Evolutionary conservation across 2,797 vertebrate species (phyloP).

Genomic region (Podarcis siculus): DNA sequence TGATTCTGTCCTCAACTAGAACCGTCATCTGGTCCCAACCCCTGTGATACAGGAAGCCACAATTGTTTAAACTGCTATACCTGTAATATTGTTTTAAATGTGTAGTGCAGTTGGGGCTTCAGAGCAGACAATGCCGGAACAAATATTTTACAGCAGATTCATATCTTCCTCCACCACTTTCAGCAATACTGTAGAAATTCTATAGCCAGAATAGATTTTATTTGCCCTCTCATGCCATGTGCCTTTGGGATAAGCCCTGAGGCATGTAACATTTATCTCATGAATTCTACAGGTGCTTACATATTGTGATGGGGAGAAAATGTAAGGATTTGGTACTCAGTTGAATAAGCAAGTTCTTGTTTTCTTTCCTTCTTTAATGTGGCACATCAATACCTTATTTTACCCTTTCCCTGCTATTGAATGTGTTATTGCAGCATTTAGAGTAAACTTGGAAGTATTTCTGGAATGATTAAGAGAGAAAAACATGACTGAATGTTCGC

Average conservation of each 20-base stretch:
- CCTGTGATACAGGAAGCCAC: too few relatives aligned
- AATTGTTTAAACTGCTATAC: too few relatives aligned
- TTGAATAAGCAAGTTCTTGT: conserved; percentile 29
- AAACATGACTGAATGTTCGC: not conserved
- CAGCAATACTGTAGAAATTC: not conserved
- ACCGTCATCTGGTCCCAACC: too few relatives aligned
- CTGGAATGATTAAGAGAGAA: conserved; percentile 44
- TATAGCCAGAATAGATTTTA: not conserved
- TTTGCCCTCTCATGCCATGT: not conserved
- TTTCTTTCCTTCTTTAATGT: not conserved
- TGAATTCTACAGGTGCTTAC: not conserved
- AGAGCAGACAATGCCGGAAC: not conserved
- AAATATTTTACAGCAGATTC: not conserved
- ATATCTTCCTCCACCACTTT: not conserved
- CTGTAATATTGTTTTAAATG: too few relatives aligned
- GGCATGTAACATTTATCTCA: not conserved
- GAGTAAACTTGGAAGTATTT: conserved; percentile 38
- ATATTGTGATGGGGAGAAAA: not conserved
- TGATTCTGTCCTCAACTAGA: too few relatives aligned
- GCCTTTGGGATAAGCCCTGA: not conserved
- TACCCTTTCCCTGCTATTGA: conserved; percentile 23
- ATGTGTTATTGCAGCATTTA: conserved; percentile 35
- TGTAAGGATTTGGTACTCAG: not conserved
- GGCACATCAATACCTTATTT: conserved; percentile 35
- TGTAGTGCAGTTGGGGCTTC: not conserved